phyloP scores from a whole-genome alignment of 2,888 invertebrate genomes.

The Zootermopsis nevadensis region DNA sequence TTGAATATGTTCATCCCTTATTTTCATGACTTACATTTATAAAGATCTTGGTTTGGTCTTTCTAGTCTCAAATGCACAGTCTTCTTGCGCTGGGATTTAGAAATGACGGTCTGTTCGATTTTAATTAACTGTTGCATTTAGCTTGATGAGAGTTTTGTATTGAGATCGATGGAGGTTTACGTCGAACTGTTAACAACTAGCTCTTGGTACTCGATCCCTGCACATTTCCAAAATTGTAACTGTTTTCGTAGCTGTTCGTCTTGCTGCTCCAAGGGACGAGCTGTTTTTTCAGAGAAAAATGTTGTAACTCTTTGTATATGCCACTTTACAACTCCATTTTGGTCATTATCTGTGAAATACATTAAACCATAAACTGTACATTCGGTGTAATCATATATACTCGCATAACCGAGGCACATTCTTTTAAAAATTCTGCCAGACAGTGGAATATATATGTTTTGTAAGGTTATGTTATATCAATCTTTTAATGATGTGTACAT shows the following conservation, averaged over 20 bases:
- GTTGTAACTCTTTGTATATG: too few species aligned
- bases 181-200: slow-evolving; percentile 1
- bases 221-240: neutral
- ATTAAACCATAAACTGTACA: too few species aligned
- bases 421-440: too few species aligned
- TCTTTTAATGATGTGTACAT: too few species aligned
- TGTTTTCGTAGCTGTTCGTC: neutral
- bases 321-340: too few species aligned
- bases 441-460: too few species aligned
- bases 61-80: neutral
- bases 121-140: slow-evolving; percentile 11
- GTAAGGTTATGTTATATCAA: too few species aligned
- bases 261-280: too few species aligned
- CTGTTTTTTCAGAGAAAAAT: too few species aligned
- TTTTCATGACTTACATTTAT: neutral
- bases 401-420: too few species aligned
- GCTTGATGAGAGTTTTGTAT: neutral
- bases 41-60: neutral
- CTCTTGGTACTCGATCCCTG: slow-evolving; percentile 1
- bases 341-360: too few species aligned
- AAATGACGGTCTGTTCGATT: neutral
- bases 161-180: neutral
- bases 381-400: too few species aligned
- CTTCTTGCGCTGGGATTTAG: neutral
- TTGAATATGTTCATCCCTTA: neutral